phyloP scores from a whole-genome alignment of 2,113 vertebrate species.

The Microcebus jonahi region DNA sequence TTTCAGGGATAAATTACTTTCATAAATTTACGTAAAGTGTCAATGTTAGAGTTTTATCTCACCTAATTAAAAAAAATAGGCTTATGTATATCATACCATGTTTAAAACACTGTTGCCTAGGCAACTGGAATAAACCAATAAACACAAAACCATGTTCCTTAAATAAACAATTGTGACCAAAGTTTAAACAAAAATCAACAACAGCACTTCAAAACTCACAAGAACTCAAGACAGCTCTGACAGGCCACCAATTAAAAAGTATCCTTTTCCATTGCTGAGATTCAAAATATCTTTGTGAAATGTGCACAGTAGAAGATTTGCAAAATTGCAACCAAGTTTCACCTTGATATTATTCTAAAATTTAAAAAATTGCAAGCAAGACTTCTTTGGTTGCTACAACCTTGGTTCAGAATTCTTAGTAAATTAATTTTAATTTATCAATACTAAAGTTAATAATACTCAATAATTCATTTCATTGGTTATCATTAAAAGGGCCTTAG shows the following conservation, averaged over 20 bases:
- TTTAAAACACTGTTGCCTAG: background rate
- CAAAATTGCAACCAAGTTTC: background rate
- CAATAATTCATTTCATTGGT: background rate
- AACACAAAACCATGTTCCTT: background rate
- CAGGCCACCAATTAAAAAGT: background rate
- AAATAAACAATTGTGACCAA: background rate
- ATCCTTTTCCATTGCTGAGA: background rate
- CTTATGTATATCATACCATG: background rate
- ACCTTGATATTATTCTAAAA: too few relatives aligned
- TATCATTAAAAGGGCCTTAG: background rate
- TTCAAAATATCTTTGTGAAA: background rate
- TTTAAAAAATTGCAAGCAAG: background rate
- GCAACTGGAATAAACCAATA: background rate
- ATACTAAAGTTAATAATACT: background rate
- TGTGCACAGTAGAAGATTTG: background rate
- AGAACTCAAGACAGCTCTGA: background rate
- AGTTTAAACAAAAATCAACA: background rate
- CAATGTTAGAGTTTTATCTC: background rate
- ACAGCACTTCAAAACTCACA: background rate
- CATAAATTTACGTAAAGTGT: background rate
- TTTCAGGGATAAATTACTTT: background rate
- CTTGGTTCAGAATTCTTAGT: background rate
- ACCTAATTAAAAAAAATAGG: background rate
- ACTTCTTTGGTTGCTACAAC: background rate
- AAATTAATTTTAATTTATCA: background rate